Percentiles rank a stretch among this genome's conserved stretches.
Evolutionary conservation across 2,888 invertebrate genomes (phyloP).

Genomic region (Agrilus cyanescens): DNA sequence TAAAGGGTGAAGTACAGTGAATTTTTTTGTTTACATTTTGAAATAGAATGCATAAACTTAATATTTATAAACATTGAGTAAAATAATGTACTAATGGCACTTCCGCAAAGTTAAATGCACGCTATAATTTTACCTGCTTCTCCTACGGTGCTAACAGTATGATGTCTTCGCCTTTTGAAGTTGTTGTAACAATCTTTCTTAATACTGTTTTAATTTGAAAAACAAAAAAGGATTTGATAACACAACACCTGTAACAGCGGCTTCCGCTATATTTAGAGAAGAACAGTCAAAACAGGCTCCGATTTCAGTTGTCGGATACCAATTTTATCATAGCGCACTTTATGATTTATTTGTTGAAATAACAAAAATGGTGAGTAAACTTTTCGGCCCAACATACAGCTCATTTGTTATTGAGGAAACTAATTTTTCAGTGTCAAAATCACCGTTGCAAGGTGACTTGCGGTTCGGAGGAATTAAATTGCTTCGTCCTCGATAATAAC

Average conservation of each 20-base stretch:
- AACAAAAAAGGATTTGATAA: conserved; percentile 27
- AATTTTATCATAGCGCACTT: conserved; percentile 69
- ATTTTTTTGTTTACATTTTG: no score
- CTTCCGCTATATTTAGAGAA: conserved; percentile 66
- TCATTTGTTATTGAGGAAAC: conserved; percentile 23
- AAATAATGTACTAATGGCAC: no score
- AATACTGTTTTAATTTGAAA: no score
- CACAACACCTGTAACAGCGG: conserved; percentile 67
- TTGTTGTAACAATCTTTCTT: no score
- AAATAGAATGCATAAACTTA: no score
- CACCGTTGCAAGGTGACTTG: conserved; percentile 39
- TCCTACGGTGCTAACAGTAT: no score
- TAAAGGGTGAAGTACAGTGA: no score
- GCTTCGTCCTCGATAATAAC: conserved; percentile 80
- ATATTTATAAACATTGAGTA: no score
- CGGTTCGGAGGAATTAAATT: conserved; percentile 55
- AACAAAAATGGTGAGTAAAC: conserved; percentile 52
- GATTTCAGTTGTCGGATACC: conserved; percentile 62
- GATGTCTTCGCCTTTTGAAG: no score
- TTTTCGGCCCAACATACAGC: no score
- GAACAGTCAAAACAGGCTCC: conserved; percentile 46
- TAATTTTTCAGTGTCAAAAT: conserved; percentile 3
- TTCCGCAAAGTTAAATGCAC: no score
- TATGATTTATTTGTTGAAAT: conserved; percentile 68
- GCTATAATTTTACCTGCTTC: no score